These are phyloP conservation scores for Apamea monoglypha DNA, from an alignment of 2,888 invertebrate species.

Conservation along the genomic window DNA sequence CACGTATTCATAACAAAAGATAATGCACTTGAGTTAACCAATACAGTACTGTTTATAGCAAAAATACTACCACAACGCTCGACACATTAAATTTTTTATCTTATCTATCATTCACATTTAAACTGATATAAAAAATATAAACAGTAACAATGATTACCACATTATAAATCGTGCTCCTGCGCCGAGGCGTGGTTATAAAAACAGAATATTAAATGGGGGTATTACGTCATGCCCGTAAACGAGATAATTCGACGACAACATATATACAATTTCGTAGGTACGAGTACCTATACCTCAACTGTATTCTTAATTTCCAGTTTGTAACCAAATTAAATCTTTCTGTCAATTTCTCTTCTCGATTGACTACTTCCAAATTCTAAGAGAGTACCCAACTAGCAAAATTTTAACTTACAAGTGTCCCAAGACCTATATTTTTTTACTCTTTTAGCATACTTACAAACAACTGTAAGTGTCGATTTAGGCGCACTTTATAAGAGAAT, in stretches of 20 bases:
- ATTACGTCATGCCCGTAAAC: slow-evolving; percentile 77
- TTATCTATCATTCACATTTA: slow-evolving; percentile 52
- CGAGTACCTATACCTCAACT: no score
- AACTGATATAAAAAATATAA: slow-evolving; percentile 18
- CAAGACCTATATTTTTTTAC: no score
- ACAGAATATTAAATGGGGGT: slow-evolving; percentile 75
- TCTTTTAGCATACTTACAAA: no score
- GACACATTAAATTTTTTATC: slow-evolving; percentile 39
- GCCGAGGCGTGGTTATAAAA: slow-evolving; percentile 70
- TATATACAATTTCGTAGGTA: slow-evolving; percentile 1
- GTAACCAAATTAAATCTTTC: neutral
- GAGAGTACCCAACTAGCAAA: no score
- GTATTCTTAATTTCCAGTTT: neutral
- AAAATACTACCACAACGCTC: slow-evolving; percentile 13
- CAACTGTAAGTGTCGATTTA: no score
- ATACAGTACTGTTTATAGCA: slow-evolving; percentile 17
- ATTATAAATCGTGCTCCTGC: slow-evolving; percentile 50
- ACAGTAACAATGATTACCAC: slow-evolving; percentile 53
- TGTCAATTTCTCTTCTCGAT: neutral
- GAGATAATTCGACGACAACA: slow-evolving; percentile 71
- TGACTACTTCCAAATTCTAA: neutral
- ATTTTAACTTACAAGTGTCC: no score
- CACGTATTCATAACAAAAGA: slow-evolving; percentile 1
- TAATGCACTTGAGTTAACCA: slow-evolving; percentile 11
- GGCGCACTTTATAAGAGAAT: no score